Percentiles rank a stretch among this genome's conserved stretches.
phyloP scores from a whole-genome alignment of 2,797 vertebrate species.

The Paramormyrops hopkinsi region DNA sequence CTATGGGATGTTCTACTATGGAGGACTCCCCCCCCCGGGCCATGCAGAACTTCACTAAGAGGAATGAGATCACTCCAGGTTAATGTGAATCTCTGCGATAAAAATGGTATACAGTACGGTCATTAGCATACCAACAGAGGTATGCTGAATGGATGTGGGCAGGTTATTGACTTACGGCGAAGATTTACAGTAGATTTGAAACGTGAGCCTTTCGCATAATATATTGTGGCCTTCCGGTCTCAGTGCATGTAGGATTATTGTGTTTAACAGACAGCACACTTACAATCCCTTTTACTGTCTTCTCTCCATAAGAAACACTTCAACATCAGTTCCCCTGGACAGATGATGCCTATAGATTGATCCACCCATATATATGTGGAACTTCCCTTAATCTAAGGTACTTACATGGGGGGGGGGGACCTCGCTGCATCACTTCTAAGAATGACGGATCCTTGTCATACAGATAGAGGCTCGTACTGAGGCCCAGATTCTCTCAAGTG shows the following conservation, averaged over 20 bases:
- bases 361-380: background rate
- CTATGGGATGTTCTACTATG: background rate
- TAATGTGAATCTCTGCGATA: background rate
- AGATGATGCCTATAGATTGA: background rate
- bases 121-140: background rate
- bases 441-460: background rate
- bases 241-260: background rate
- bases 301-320: background rate
- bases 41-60: background rate
- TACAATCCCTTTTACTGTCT: background rate
- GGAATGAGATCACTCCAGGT: constrained; percentile 1
- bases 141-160: background rate
- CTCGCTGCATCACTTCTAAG: background rate
- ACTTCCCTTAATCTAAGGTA: background rate
- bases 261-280: background rate
- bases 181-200: background rate
- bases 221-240: background rate
- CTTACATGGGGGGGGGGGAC: background rate
- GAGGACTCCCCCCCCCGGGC: background rate
- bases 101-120: background rate
- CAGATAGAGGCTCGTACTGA: background rate
- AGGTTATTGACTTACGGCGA: background rate
- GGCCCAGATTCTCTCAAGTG: background rate
- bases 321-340: background rate
- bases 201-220: background rate